Conservation (phyloP, 2,113 vertebrate genomes). For the Lagopus leucura region DNA sequence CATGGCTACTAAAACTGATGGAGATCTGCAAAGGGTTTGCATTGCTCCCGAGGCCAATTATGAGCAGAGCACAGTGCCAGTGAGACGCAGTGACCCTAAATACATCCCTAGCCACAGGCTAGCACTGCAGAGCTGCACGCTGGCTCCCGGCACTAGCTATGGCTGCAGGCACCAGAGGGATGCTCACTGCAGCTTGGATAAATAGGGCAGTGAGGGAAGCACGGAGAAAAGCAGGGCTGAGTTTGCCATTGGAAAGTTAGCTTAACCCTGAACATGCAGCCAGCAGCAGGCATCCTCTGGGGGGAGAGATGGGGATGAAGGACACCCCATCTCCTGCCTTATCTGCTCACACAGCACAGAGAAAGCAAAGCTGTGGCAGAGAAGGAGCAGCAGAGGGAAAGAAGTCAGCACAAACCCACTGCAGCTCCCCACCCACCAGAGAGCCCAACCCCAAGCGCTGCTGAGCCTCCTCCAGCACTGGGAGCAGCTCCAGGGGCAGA, state of each 20-base stretch:
- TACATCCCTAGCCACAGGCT: rapidly evolving
- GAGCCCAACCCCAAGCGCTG: rapidly evolving
- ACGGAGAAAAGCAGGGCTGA: neutral
- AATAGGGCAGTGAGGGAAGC: conserved; percentile 34
- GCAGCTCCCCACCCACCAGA: neutral
- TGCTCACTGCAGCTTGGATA: conserved; percentile 6
- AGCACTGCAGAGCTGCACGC: neutral
- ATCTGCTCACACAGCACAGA: neutral
- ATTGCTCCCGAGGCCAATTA: neutral
- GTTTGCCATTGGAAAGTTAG: neutral
- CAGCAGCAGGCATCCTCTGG: rapidly evolving
- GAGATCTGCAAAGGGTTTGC: neutral
- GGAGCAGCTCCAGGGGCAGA: neutral
- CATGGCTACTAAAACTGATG: neutral
- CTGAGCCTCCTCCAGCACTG: neutral
- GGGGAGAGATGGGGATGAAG: neutral
- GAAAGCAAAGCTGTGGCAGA: neutral
- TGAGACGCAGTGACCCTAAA: neutral
- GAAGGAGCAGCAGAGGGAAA: neutral
- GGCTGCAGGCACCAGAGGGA: conserved; percentile 32
- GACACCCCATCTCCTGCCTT: neutral
- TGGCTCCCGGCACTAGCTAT: neutral
- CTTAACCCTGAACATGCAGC: rapidly evolving
- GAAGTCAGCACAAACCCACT: neutral
- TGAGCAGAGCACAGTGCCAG: rapidly evolving